Base-by-base conservation (phyloP, 2,888 invertebrate species). In the Polia nebulosa region DNA sequence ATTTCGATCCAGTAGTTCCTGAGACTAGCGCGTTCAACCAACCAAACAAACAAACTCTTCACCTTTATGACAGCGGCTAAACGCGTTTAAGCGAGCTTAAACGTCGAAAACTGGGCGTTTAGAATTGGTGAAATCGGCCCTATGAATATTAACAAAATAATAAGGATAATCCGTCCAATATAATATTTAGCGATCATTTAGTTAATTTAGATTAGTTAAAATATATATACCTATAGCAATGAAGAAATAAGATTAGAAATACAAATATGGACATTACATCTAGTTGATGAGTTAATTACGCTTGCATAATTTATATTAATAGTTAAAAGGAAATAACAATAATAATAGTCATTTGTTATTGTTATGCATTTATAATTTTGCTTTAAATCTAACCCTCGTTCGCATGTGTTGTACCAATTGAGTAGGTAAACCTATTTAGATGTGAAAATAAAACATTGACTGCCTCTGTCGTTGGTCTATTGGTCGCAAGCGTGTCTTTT, bases 301-400 rank as follows among this genome's bases (percentile, higher is more conserved):
- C 49, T 7, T 56, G 27, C 13, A 66, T 74, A 51, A 71, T 75
- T 75, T 36, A 29, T 45, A 66, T 36, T 9, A 75, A 67, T 75
- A 67, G 20, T 29, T 32, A 36, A 45, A 32, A 56, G 71, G 75
- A 71, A 71, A 74, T 41, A 51, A 52, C 41, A 51, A 44, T 9
- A n/a, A 45, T 36, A 66, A 25, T 29, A 4, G 3, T 25, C 3
- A 39, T 51, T 32, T 17, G 17, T 25, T 49, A 36, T 44, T 64
- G 29, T 55, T 36, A 25, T 27, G 9, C 13, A 8, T 34, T 41
- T 49, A 34, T n/a, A 8, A 29, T 39, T 25, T n/a, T 51, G 22
- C 8, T 22, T 36, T 11, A 22, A 27, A 22, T 27, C 9, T 36
- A 36, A 0, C 41, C 5, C 34, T 17, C 44, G 25, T 20, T 34